Percentiles rank a stretch among this genome's conserved stretches.
Evolutionary conservation across 1,140 invertebrate genomes (phyloP).

Genomic region (Ylistrum balloti): DNA sequence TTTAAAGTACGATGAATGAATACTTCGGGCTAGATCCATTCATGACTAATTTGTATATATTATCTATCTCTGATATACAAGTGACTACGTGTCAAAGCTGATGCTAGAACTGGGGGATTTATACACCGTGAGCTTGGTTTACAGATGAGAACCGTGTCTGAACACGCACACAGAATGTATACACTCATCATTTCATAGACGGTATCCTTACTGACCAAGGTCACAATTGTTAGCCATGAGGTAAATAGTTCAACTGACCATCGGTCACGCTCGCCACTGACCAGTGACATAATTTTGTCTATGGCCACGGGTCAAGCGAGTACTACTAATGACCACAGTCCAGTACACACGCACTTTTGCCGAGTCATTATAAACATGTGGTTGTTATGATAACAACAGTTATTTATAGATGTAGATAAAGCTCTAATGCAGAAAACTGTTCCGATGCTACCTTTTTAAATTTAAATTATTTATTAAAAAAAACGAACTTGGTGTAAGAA

Average conservation of each 20-base stretch:
- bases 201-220: neutral
- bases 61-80: neutral
- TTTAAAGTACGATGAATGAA: neutral
- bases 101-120: neutral
- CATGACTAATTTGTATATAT: neutral
- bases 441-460: neutral
- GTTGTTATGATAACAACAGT: neutral
- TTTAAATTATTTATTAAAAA: neutral
- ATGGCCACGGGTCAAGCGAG: slow-evolving; percentile 17
- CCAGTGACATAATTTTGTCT: slow-evolving; percentile 22
- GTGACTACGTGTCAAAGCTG: neutral
- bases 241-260: slow-evolving; percentile 32
- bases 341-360: neutral
- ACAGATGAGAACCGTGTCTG: neutral
- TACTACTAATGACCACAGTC: neutral
- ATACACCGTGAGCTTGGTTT: neutral
- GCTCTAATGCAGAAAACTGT: no score
- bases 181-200: neutral
- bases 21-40: neutral
- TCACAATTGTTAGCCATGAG: neutral
- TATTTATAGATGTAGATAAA: no score
- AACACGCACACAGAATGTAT: neutral
- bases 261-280: neutral
- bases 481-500: neutral
- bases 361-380: neutral